phyloP scores from a whole-genome alignment of 2,888 invertebrate genomes.

The Formica aserva region DNA sequence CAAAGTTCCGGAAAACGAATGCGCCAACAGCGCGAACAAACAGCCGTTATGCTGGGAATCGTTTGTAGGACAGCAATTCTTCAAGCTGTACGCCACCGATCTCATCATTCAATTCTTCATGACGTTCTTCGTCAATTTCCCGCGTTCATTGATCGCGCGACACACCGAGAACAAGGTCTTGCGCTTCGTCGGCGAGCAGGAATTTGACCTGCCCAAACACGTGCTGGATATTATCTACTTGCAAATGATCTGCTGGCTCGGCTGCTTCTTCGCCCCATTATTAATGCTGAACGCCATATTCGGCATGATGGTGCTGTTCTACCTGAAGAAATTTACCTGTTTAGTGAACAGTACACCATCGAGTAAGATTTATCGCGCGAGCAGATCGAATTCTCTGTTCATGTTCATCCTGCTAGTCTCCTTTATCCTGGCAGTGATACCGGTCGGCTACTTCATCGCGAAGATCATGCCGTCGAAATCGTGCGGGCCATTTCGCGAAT shows the following conservation, averaged over 20 bases:
- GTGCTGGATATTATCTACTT: conserved; percentile 94
- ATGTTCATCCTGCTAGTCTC: conserved; percentile 93
- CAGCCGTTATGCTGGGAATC: conserved; percentile 93
- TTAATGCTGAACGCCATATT: conserved; percentile 91
- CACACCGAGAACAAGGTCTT: conserved; percentile 89
- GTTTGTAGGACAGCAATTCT: conserved; percentile 94
- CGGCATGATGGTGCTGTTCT: conserved; percentile 92
- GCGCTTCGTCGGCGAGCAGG: conserved; percentile 90
- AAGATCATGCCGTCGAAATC: conserved; percentile 91
- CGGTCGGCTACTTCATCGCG: conserved; percentile 91
- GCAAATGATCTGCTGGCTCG: conserved; percentile 95
- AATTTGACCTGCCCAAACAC: conserved; percentile 94
- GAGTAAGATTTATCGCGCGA: conserved; percentile 91
- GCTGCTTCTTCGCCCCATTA: conserved; percentile 93
- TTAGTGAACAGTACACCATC: conserved; percentile 92
- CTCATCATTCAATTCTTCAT: conserved; percentile 91
- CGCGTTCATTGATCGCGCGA: conserved; percentile 90
- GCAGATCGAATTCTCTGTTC: conserved; percentile 93
- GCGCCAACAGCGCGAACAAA: conserved; percentile 81
- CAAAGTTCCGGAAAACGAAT: conserved; percentile 83
- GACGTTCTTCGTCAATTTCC: conserved; percentile 93
- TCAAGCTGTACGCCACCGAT: conserved; percentile 93
- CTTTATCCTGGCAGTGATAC: conserved; percentile 90
- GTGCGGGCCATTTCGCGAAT: conserved; percentile 93
- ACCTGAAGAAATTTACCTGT: conserved; percentile 94